A percentile compares a stretch with the other conserved stretches of the same genome.
Conservation (phyloP, 2,113 vertebrate genomes). For the Numida meleagris region DNA sequence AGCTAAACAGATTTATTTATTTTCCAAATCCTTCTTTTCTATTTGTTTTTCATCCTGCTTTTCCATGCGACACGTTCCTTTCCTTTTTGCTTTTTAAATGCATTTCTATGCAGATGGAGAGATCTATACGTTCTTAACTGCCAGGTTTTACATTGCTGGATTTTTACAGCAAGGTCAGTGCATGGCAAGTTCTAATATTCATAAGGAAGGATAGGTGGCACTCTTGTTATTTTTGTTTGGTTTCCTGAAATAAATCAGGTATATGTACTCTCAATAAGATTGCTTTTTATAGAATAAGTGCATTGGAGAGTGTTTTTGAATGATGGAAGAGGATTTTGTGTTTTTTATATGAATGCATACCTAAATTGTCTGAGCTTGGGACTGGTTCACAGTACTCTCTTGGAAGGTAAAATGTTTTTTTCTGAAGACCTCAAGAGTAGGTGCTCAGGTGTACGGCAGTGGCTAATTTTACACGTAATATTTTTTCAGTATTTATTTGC, state of each 20-base stretch:
- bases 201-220: conserved; percentile 28
- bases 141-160: not conserved
- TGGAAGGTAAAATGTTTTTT: not conserved
- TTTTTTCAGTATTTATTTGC: not conserved
- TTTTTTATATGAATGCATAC: not conserved
- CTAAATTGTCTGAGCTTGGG: not conserved
- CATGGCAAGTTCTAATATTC: conserved; percentile 11
- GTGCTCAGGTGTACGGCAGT: not conserved
- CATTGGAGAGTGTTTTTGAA: conserved; percentile 32
- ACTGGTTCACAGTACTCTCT: not conserved
- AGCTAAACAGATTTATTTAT: not conserved
- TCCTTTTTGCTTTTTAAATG: not conserved
- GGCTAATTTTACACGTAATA: not conserved
- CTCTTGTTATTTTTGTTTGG: conserved; percentile 46
- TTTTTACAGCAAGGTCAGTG: not conserved
- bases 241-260: conserved; percentile 21
- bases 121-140: not conserved
- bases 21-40: not conserved
- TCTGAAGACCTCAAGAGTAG: not conserved
- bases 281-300: conserved; percentile 33
- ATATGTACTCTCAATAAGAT: not conserved
- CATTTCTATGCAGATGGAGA: not conserved
- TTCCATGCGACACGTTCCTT: not conserved
- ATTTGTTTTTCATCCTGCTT: not conserved
- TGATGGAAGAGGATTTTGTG: not conserved